Base-by-base conservation (phyloP, 2,888 invertebrate genomes). In the Amblyteles armatorius region DNA sequence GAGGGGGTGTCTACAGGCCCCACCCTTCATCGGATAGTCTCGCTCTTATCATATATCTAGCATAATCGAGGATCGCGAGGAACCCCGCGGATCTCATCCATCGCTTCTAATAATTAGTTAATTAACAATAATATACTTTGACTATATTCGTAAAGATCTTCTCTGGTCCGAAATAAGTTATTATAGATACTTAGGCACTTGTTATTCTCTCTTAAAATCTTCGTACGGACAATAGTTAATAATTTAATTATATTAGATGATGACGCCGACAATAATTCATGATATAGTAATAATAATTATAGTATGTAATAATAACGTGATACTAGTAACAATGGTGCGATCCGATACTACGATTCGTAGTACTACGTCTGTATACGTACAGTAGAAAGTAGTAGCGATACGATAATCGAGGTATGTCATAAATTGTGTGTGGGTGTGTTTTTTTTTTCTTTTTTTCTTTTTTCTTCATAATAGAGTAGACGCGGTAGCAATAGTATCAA, bases 131-230 rank as follows among this genome's bases (percentile, higher is more conserved):
- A 89, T 90, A 89, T 91, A 90, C 87, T 91, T 90, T 88, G 89
- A 89, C 91, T 91, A 92, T 90, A 90, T 91, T 91, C 91, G 92
- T 92, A 93, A 92, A 92, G 92, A 90, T 93, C 91, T 93, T 92
- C 91, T 92, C 92, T 94, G 93, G 93, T 93, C 93, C 93, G 91
- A 93, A 93, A 92, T 92, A 94, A 93, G 90, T 92, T 93, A 88
- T 89, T 88, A 91, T 91, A 91, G 91, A 92, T 93, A 93, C 92
- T 92, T 93, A 94, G 94, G 94, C 94, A 94, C 94, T 94, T 94
- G 93, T 92, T 93, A 91, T 93, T 88, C 90, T 89, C 87, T 92
- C 90, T 92, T 89, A 89, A 90, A 92, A 91, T 90, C 90, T 91
- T 91, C 87, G 88, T 89, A 91, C 89, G 90, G 90, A 90, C 87